These are phyloP conservation scores for Psittacula derbiana DNA, from an alignment of 2,797 vertebrate genomes.

Conservation along the genomic window DNA sequence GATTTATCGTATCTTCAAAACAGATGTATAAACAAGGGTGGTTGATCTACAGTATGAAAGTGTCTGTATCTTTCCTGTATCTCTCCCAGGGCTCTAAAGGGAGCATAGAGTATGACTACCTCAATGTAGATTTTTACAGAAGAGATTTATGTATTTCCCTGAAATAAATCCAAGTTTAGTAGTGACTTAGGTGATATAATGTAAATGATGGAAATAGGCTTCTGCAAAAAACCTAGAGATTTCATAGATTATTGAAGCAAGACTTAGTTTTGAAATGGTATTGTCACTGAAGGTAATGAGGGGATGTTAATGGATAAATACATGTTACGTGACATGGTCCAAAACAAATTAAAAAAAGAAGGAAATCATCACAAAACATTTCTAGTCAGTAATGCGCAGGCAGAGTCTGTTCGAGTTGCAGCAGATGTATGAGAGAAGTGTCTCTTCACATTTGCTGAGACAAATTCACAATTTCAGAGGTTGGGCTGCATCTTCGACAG, in stretches of 20 bases:
- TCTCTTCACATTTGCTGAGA: not conserved
- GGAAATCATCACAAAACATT: not conserved
- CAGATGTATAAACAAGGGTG: not conserved
- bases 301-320: not conserved
- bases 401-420: not conserved
- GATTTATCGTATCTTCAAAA: not conserved
- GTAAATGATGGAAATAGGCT: not conserved
- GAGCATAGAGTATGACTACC: not conserved
- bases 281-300: not conserved
- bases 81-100: not conserved
- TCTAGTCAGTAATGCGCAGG: not conserved
- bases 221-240: not conserved
- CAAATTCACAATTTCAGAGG: not conserved
- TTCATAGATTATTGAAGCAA: not conserved
- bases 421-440: not conserved
- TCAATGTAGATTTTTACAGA: not conserved
- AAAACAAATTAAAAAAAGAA: not conserved
- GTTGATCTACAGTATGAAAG: not conserved
- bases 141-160: not conserved
- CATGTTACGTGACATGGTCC: not conserved
- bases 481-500: not conserved
- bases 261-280: not conserved
- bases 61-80: not conserved
- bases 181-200: not conserved
- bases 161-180: not conserved